These are phyloP conservation scores for Danionella cerebrum DNA, from an alignment of 2,113 vertebrate species.

Conservation along the genomic window DNA sequence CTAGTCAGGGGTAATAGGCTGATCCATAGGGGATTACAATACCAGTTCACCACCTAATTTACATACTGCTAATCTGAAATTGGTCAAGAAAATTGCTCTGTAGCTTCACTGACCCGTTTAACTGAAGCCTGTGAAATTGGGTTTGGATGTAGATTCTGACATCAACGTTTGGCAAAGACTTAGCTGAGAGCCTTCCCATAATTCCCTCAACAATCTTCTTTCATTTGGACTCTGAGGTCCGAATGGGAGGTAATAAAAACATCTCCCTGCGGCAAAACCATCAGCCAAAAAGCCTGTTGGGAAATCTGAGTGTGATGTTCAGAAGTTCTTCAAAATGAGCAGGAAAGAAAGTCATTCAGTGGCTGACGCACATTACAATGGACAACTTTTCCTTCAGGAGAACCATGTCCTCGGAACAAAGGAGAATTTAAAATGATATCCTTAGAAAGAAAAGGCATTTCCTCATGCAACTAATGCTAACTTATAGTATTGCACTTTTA, in stretches of 20 bases:
- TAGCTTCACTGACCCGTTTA: not conserved
- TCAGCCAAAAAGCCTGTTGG: not conserved
- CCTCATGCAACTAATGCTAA: too few relatives aligned
- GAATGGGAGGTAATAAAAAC: not conserved
- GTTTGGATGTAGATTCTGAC: not conserved
- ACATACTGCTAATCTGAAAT: too few relatives aligned
- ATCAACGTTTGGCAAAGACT: not conserved
- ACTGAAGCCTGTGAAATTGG: not conserved
- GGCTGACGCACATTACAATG: not conserved
- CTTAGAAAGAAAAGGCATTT: too few relatives aligned
- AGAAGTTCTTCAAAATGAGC: not conserved
- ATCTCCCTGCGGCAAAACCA: not conserved
- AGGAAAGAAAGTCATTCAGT: not conserved
- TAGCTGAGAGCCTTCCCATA: not conserved
- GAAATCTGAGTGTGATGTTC: conserved; percentile 5
- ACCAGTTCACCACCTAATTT: too few relatives aligned
- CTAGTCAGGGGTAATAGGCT: too few relatives aligned
- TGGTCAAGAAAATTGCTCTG: not conserved
- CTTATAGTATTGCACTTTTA: too few relatives aligned
- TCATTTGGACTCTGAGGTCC: not conserved
- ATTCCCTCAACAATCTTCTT: conserved; percentile 9
- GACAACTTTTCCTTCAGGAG: too few relatives aligned
- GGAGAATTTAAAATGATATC: too few relatives aligned
- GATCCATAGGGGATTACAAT: too few relatives aligned
- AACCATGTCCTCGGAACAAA: too few relatives aligned